Evolutionary conservation across 1,140 invertebrate genomes (phyloP).

Genomic region (Bombus pascuorum): DNA sequence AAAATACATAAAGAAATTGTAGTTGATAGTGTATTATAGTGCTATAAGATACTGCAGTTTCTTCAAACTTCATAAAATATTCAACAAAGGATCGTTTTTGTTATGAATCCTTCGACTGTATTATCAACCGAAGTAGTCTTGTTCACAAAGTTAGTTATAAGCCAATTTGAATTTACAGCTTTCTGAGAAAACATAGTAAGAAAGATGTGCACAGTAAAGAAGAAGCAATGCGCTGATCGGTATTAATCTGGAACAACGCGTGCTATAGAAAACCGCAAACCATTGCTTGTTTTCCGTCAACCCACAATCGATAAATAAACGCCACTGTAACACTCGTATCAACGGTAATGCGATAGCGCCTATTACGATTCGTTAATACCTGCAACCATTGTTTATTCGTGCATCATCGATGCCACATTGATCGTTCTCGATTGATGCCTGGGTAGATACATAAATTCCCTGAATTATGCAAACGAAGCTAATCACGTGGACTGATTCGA

Average conservation of each 20-base stretch:
- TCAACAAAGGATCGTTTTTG: neutral
- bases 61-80: no score
- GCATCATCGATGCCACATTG: constrained; percentile 5
- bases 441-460: neutral
- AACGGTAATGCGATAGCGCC: neutral
- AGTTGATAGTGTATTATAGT: no score
- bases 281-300: neutral
- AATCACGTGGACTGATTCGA: neutral
- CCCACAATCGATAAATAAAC: neutral
- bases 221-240: neutral
- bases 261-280: neutral
- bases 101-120: neutral
- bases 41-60: no score
- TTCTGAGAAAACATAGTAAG: neutral
- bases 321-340: neutral
- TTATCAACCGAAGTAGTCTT: neutral
- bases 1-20: no score
- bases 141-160: neutral
- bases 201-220: neutral
- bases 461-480: constrained; percentile 31
- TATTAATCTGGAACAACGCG: neutral
- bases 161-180: neutral
- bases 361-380: constrained; percentile 13
- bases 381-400: neutral
- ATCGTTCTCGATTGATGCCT: constrained; percentile 15